A percentile compares a stretch with the other conserved stretches of the same genome.
Evolutionary conservation across 2,888 invertebrate species (phyloP).

Genomic region (Tethea ocularis): DNA sequence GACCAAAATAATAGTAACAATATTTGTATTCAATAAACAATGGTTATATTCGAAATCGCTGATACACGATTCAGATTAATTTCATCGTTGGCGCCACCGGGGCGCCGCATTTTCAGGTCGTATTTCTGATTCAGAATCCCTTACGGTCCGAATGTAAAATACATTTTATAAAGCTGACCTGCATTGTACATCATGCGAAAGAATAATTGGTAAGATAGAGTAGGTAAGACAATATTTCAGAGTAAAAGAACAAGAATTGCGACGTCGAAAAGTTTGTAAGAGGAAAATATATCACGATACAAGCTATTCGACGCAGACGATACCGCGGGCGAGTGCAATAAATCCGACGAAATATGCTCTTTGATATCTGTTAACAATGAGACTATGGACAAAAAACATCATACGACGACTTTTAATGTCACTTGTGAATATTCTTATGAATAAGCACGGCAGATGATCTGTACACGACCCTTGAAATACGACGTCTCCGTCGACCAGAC

Average conservation of each 20-base stretch:
- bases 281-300: conserved; percentile 56
- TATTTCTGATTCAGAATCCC: conserved; percentile 70
- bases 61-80: conserved; percentile 64
- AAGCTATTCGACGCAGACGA: conserved; percentile 53
- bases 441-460: conserved; percentile 75
- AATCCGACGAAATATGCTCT: conserved; percentile 64
- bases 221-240: conserved; percentile 3
- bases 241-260: conserved; percentile 34
- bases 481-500: conserved; percentile 62
- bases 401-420: conserved; percentile 74
- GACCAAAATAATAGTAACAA: conserved; percentile 36
- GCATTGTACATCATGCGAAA: conserved; percentile 16
- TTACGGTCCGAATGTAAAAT: conserved; percentile 49
- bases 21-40: conserved; percentile 49
- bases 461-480: conserved; percentile 77
- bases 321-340: conserved; percentile 57
- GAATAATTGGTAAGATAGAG: conserved; percentile 10
- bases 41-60: conserved; percentile 54
- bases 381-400: conserved; percentile 65
- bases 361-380: conserved; percentile 71
- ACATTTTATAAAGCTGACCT: conserved; percentile 22
- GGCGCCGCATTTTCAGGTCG: conserved; percentile 63
- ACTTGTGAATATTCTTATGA: conserved; percentile 70
- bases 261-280: conserved; percentile 34
- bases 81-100: conserved; percentile 61